Evolutionary conservation across 2,888 invertebrate species (phyloP), one percentile per base, ranked within the genome.

Genomic region (Ophion slaviceki): DNA sequence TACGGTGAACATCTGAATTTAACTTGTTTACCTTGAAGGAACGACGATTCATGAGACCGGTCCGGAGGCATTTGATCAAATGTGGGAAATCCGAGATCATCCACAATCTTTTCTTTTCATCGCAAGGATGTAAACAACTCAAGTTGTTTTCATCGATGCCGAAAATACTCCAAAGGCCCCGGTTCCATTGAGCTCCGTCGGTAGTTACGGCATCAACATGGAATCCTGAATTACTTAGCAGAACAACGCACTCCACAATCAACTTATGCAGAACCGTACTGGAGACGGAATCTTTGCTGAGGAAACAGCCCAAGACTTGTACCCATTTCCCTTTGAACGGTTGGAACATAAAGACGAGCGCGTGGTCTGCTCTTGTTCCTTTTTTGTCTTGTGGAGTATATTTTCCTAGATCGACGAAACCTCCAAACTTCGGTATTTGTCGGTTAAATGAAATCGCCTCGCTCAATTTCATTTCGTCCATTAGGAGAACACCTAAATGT

Each of bases 101-200:
- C 88, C 90, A 90, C 5, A 91, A 68, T 53, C 86, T 66, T 75
- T 87, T 57, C 3, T 57, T 24, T 5, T 32, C n/a, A 72, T 88
- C 83, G 75, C 40, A 76, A 72, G 89, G 87, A 83, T 91, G 89
- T 36, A 81, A 64, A 80, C 89, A 91, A 75, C 87, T 89, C 0
- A 84, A 70, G n/a, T 87, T 74, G 2, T 70, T 47, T 32, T 80
- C 81, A 17, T 79, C 57, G 7, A 87, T 78, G 8, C 88, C 87
- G 78, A 90, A 89, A 5, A 83, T 45, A 6, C 70, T 88, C 91
- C 90, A 90, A 61, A 90, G 85, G 0, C 80, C 86, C 62, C 90
- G 71, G 78, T 91, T 91, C 89, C 91, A 91, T 40, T 84, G 83
- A 1, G 89, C 90, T 10, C 89, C 91, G 80, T 91, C 91, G 3